Base-by-base conservation (phyloP, 2,888 invertebrate species). In the Agrotis puta region DNA sequence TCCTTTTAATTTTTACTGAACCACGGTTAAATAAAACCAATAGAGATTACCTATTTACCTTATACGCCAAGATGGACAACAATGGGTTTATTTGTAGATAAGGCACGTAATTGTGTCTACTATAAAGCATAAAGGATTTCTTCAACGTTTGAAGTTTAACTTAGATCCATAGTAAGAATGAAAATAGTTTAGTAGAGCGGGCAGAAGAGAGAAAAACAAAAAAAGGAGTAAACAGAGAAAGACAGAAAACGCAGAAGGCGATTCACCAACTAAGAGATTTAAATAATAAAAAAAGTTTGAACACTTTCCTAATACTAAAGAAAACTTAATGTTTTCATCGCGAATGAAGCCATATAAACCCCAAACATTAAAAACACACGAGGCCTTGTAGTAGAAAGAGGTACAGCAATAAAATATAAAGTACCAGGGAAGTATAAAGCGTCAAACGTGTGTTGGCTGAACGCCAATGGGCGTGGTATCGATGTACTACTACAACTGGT, bases 391-490 rank as follows among this genome's bases (percentile, higher is more conserved):
- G 74, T 56, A 70, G 75, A 70, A 74, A 56, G 45, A 68, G 59
- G 72, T 57, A 64, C 69, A 77, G 64, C 64, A 74, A 79, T 74
- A 75, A 70, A 78, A 66, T 50, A 50, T 65, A 56, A 78, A 86
- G 82, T 87, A 88, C 85, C 78, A 87, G 86, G 87, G 70, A 68
- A 70, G 82, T 76, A 88, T 85, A 81, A 82, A 83, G 67, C 71
- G 78, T 77, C 81, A 83, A 76, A 59, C 69, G 77, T 81, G 84
- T 77, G 84, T 82, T 89, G 90, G 91, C 89, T 68, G 63, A 58
- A 48, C 65, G 86, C 89, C 90, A 89, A 81, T 76, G 66, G 77
- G 72, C 74, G 83, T 76, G 76, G 65, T 70, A 74, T 59, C 72
- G 62, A 71, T 68, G 64, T 74, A 78, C 77, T 81, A 84, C 83